phyloP scores from a whole-genome alignment of 2,888 invertebrate genomes.

The Falcaria lacertinaria region DNA sequence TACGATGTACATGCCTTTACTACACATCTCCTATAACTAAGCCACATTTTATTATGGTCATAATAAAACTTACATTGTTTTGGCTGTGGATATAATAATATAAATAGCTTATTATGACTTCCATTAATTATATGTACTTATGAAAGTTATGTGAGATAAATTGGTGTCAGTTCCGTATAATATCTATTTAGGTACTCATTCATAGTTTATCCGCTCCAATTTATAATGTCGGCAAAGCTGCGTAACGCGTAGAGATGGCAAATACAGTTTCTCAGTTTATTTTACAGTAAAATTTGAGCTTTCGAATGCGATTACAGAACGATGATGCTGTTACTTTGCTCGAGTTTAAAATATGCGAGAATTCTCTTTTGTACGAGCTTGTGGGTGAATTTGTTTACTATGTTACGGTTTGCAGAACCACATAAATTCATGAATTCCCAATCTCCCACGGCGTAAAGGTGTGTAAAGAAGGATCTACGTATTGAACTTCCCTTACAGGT shows the following conservation, averaged over 20 bases:
- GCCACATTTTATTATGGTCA: conserved; percentile 46
- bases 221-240: conserved; percentile 16
- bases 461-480: no score
- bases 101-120: conserved; percentile 59
- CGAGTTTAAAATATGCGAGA: no score
- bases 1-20: conserved; percentile 49
- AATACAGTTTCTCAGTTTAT: conserved; percentile 16
- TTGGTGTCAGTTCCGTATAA: conserved; percentile 60
- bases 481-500: no score
- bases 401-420: no score
- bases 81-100: conserved; percentile 47
- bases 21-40: conserved; percentile 55
- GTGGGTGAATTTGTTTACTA: no score
- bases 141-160: conserved; percentile 38
- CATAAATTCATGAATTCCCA: no score
- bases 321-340: no score
- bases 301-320: no score
- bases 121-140: conserved; percentile 37
- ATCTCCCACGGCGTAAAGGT: no score
- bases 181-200: conserved; percentile 21
- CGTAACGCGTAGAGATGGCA: conserved; percentile 2
- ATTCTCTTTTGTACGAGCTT: no score
- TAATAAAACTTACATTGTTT: conserved; percentile 31
- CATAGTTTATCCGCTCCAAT: conserved; percentile 22
- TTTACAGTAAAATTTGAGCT: no score